These are phyloP conservation scores for Cygnus buccinator DNA, from an alignment of 2,113 vertebrate species.

Conservation along the genomic window DNA sequence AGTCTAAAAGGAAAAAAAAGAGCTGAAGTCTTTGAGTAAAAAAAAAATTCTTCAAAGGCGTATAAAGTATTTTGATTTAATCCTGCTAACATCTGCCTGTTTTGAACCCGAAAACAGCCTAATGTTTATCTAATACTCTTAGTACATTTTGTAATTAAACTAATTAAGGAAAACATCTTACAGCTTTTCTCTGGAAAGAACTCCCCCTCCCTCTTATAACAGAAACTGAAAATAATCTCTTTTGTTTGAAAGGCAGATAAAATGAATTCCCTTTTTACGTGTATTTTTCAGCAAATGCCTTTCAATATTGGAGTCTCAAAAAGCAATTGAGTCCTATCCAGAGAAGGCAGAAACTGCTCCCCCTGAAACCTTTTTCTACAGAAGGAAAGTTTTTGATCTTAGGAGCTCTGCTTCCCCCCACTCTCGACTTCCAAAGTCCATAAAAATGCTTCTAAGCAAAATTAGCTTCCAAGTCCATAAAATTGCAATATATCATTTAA, in stretches of 20 bases:
- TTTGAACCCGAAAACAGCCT: slow-evolving; percentile 64
- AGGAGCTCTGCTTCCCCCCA: slow-evolving; percentile 60
- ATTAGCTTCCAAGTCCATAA: slow-evolving; percentile 80
- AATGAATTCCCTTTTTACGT: slow-evolving; percentile 14
- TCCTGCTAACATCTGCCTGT: slow-evolving; percentile 73
- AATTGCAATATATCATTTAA: slow-evolving; percentile 77
- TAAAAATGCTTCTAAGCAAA: slow-evolving; percentile 82
- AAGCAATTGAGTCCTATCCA: slow-evolving; percentile 25
- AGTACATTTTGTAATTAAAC: slow-evolving; percentile 73
- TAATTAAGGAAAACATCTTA: slow-evolving; percentile 73
- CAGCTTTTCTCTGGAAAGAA: slow-evolving; percentile 45
- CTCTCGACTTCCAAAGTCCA: slow-evolving; percentile 71
- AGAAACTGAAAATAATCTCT: slow-evolving; percentile 62
- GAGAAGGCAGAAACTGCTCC: slow-evolving; percentile 12
- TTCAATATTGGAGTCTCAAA: slow-evolving; percentile 45
- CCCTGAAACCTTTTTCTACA: slow-evolving; percentile 24
- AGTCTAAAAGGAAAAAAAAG: slow-evolving; percentile 11
- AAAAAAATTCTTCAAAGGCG: slow-evolving; percentile 47
- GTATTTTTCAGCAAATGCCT: slow-evolving; percentile 42
- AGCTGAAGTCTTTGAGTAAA: slow-evolving; percentile 31
- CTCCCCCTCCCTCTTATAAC: not conserved
- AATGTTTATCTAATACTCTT: slow-evolving; percentile 73
- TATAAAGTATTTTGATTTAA: slow-evolving; percentile 69
- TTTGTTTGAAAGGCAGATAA: slow-evolving; percentile 49
- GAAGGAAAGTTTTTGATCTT: slow-evolving; percentile 75